Evolutionary conservation across 2,113 vertebrate species (phyloP).

Genomic region (Macrotis lagotis): DNA sequence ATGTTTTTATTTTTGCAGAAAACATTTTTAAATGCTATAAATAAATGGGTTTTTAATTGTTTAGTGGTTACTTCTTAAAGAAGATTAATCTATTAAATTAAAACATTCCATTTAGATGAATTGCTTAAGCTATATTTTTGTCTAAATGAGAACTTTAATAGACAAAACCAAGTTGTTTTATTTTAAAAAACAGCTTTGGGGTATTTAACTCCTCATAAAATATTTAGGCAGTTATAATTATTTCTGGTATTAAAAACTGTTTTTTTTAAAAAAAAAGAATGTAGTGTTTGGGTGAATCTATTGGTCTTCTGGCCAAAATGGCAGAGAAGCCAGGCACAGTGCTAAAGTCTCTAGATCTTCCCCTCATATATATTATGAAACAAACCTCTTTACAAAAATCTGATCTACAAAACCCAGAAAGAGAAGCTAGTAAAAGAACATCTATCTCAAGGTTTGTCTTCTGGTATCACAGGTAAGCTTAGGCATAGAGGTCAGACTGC

Average conservation of each 20-base stretch:
- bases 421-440: too few species aligned
- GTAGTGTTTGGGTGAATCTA: too few species aligned
- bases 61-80: constrained; percentile 37
- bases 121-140: not conserved
- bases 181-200: not conserved
- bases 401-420: too few species aligned
- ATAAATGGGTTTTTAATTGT: constrained; percentile 9
- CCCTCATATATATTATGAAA: too few species aligned
- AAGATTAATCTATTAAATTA: not conserved
- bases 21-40: constrained; percentile 17
- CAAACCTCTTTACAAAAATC: too few species aligned
- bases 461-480: too few species aligned
- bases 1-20: constrained; percentile 49
- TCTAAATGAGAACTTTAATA: not conserved
- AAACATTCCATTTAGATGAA: not conserved
- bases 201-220: not conserved
- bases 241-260: not conserved
- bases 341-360: too few species aligned
- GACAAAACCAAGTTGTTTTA: not conserved
- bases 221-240: not conserved
- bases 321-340: too few species aligned
- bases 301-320: too few species aligned
- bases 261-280: not conserved
- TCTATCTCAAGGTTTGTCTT: too few species aligned
- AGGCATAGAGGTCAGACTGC: too few species aligned